phyloP scores from a whole-genome alignment of 2,113 vertebrate genomes.

The Dromiciops gliroides region DNA sequence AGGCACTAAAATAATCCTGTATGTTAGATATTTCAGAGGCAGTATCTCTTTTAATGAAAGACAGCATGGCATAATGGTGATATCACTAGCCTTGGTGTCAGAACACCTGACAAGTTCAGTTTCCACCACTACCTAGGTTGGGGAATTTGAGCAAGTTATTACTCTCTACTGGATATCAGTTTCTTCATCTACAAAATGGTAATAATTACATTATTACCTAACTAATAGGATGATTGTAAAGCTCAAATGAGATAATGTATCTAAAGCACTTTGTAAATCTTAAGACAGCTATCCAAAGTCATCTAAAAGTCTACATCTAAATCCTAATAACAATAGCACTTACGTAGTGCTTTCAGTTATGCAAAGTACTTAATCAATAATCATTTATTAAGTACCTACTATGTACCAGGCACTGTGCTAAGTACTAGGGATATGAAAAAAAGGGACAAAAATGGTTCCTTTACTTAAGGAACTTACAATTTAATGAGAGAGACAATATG shows the following conservation, averaged over 20 bases:
- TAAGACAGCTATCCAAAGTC: background rate
- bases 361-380: background rate
- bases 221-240: background rate
- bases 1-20: background rate
- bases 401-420: background rate
- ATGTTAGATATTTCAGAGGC: background rate
- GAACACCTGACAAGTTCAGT: background rate
- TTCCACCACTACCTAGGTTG: background rate
- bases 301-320: background rate
- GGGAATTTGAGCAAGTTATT: background rate
- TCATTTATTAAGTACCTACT: background rate
- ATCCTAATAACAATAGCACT: background rate
- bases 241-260: background rate
- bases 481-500: background rate
- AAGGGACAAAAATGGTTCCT: background rate
- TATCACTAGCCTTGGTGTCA: background rate
- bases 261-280: background rate
- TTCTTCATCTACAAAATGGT: background rate
- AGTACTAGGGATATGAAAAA: background rate
- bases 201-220: background rate
- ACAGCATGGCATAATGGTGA: background rate
- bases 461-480: background rate
- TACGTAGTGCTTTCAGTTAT: background rate
- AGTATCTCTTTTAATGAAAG: background rate
- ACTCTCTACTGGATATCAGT: background rate